A percentile compares a stretch with the other conserved stretches of the same genome.
phyloP scores from a whole-genome alignment of 2,113 vertebrate species.

The Pholis gunnellus region DNA sequence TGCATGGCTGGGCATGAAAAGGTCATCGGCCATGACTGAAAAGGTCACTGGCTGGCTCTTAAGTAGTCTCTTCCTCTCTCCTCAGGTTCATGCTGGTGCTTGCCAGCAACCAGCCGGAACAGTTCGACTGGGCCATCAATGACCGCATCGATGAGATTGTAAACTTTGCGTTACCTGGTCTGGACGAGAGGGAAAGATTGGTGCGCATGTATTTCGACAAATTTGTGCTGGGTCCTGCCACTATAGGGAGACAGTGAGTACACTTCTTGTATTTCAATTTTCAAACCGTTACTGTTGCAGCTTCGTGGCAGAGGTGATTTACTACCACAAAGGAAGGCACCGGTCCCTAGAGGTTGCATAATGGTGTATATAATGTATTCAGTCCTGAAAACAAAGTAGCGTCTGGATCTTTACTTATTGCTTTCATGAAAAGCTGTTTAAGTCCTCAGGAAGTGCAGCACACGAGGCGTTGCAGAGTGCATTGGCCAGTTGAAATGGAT shows the following conservation, averaged over 20 bases:
- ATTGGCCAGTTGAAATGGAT: background rate
- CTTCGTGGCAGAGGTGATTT: conserved; percentile 39
- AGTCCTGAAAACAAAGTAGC: conserved; percentile 38
- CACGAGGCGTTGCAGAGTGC: background rate
- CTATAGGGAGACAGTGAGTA: conserved; percentile 91
- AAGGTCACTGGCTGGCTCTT: conserved; percentile 27
- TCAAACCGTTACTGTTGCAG: conserved; percentile 15
- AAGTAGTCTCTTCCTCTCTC: conserved; percentile 7
- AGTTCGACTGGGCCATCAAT: conserved; percentile 93
- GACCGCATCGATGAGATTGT: conserved; percentile 91
- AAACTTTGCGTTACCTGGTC: conserved; percentile 85
- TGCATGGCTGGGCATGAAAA: conserved; percentile 46
- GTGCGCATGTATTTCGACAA: conserved; percentile 91
- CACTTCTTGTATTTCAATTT: conserved; percentile 21
- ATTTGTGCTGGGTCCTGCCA: conserved; percentile 89
- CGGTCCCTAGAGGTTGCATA: conserved; percentile 50
- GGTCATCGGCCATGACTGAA: conserved; percentile 51
- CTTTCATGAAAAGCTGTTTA: conserved; percentile 46
- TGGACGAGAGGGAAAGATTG: conserved; percentile 86
- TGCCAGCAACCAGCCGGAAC: conserved; percentile 92
- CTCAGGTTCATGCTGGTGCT: conserved; percentile 92
- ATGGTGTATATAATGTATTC: conserved; percentile 49
- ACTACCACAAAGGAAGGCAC: conserved; percentile 28
- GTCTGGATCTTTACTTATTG: conserved; percentile 28
- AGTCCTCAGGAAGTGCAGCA: conserved; percentile 2